phyloP scores from a whole-genome alignment of 2,113 vertebrate genomes.

The Thermophis baileyi region DNA sequence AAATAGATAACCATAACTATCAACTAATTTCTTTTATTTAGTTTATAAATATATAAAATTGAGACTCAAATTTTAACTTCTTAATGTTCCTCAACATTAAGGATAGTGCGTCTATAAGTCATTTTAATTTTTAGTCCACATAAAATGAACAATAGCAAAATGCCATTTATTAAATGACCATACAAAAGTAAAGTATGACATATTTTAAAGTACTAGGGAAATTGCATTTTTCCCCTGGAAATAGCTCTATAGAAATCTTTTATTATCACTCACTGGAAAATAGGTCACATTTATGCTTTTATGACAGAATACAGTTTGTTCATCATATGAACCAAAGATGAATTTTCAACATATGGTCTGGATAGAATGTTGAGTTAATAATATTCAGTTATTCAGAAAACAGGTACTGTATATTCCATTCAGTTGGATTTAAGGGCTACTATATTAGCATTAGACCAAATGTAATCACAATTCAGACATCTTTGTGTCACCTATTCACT shows the following conservation, averaged over 20 bases:
- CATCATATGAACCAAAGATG: not conserved
- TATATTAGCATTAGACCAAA: not conserved
- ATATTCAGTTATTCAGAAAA: not conserved
- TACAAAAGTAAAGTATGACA: not conserved
- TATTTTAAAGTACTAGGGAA: not conserved
- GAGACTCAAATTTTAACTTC: not conserved
- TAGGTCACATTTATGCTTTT: not conserved
- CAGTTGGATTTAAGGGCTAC: not conserved
- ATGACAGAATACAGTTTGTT: constrained; percentile 1
- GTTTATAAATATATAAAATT: not conserved
- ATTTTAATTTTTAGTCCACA: not conserved
- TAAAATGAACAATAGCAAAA: not conserved
- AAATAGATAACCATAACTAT: not conserved
- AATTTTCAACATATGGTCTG: not conserved
- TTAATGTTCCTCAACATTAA: not conserved
- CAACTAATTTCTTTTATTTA: not conserved
- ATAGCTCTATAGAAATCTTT: not conserved
- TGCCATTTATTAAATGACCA: not conserved
- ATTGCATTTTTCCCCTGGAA: not conserved
- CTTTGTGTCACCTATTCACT: not conserved
- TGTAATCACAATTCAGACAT: not conserved
- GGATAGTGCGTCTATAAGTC: not conserved
- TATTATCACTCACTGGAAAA: not conserved
- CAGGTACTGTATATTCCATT: not conserved
- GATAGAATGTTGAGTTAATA: not conserved